Evolutionary conservation across 2,797 vertebrate species (phyloP).

Genomic region (Gadopsis marmoratus): DNA sequence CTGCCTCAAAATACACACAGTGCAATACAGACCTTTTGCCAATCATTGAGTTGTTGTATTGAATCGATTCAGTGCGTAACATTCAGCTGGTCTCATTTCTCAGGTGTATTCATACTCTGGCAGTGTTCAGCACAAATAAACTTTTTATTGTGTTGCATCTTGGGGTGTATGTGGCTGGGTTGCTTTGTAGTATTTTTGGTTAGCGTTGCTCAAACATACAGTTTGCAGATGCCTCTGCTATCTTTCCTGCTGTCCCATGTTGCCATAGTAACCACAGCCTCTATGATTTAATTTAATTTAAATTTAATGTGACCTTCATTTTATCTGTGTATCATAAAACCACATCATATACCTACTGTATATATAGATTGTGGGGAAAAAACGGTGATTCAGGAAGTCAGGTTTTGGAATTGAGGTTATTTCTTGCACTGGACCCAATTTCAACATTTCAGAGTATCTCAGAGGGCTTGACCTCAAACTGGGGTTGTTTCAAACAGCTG

Average conservation of each 20-base stretch:
- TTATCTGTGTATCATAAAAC: constrained; percentile 26
- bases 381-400: background rate
- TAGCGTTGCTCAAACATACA: constrained; percentile 17
- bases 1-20: constrained; percentile 37
- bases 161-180: constrained; percentile 4
- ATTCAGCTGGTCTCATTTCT: constrained; percentile 51
- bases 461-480: constrained; percentile 16
- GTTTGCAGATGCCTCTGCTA: constrained; percentile 15
- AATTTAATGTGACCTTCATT: constrained; percentile 22
- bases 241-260: constrained; percentile 34
- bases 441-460: constrained; percentile 18
- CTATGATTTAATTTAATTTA: background rate
- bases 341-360: background rate
- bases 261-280: constrained; percentile 45
- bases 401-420: background rate
- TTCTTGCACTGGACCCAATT: background rate
- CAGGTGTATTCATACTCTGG: constrained; percentile 31
- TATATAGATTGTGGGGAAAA: background rate
- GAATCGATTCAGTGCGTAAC: constrained; percentile 12
- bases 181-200: constrained; percentile 34
- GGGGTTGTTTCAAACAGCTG: constrained; percentile 1
- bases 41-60: constrained; percentile 28
- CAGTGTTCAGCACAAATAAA: constrained; percentile 18
- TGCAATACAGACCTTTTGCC: constrained; percentile 28
- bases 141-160: constrained; percentile 37